Evolutionary conservation across 2,888 invertebrate genomes (phyloP), one percentile per base, ranked within the genome.

Genomic region (Coenonympha glycerion): DNA sequence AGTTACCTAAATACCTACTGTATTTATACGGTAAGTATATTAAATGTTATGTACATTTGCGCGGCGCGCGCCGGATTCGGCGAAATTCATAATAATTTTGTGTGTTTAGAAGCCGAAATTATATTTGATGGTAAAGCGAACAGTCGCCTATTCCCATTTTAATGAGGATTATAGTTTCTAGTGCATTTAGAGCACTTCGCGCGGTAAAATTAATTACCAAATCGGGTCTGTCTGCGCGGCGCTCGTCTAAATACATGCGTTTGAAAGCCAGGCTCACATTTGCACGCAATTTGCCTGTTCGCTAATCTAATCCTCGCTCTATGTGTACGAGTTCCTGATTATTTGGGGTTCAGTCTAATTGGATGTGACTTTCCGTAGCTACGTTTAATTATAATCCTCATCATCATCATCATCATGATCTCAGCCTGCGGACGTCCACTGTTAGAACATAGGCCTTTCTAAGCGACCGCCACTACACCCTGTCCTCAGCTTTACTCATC

Each of bases 121-220:
- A 82, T 82, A 83, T 83, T 80, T 80, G 74, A 76, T 77, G 69
- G 73, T 68, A 69, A 70, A 77, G 75, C 75, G 82, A 84, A 85
- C 79, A 79, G 81, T 70, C 76, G 76, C 73, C 70, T 83, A 79
- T 83, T 84, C 79, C 83, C 68, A 80, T 81, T 85, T 85, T 82
- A 83, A 82, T 81, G 78, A 76, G 85, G 84, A 86, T 86, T 85
- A 86, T 81, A 81, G 84, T 83, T 84, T 80, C 80, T 79, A 73
- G 76, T 83, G 83, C 85, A 84, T 86, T 86, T 80, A 73, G 80
- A 79, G 83, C 71, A 83, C 81, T 84, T 83, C 76, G 71, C 76
- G 73, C 74, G 73, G 78, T 78, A 76, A 83, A 86, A 84, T 87
- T 87, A 87, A 87, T 86, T 84, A 87, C 83, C 79, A 81, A 81